Evolutionary conservation across 2,888 invertebrate genomes (phyloP).

Genomic region (Rhogogaster chlorosoma): DNA sequence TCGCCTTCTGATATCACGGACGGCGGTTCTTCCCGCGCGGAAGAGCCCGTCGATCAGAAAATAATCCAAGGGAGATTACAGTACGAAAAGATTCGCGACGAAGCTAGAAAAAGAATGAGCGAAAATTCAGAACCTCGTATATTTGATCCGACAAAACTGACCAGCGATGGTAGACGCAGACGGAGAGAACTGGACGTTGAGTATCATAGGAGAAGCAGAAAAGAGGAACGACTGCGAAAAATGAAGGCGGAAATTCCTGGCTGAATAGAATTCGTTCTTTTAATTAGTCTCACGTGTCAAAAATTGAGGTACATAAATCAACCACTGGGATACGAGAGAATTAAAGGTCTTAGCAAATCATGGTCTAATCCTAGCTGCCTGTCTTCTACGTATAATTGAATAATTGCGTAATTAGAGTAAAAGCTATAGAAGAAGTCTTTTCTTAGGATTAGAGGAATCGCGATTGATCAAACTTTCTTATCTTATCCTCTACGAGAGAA

Average conservation of each 20-base stretch:
- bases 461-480: background rate
- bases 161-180: constrained; percentile 79
- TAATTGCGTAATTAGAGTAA: background rate
- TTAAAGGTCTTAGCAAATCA: background rate
- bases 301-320: background rate
- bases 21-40: background rate
- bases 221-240: constrained; percentile 22
- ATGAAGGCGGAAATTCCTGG: background rate
- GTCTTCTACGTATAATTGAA: background rate
- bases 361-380: background rate
- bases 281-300: background rate
- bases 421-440: background rate
- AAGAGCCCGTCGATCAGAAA: constrained; percentile 57
- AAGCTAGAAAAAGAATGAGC: constrained; percentile 75
- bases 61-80: constrained; percentile 62
- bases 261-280: background rate
- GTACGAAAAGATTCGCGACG: constrained; percentile 51
- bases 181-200: constrained; percentile 76
- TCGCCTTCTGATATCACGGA: background rate
- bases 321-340: background rate
- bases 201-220: constrained; percentile 21
- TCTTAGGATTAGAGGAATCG: background rate
- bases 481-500: background rate
- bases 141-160: constrained; percentile 80
- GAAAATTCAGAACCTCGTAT: constrained; percentile 78